A percentile compares a stretch with the other conserved stretches of the same genome.
These are phyloP conservation scores for Sylvietta virens DNA, from an alignment of 2,113 vertebrate genomes.

Conservation along the genomic window DNA sequence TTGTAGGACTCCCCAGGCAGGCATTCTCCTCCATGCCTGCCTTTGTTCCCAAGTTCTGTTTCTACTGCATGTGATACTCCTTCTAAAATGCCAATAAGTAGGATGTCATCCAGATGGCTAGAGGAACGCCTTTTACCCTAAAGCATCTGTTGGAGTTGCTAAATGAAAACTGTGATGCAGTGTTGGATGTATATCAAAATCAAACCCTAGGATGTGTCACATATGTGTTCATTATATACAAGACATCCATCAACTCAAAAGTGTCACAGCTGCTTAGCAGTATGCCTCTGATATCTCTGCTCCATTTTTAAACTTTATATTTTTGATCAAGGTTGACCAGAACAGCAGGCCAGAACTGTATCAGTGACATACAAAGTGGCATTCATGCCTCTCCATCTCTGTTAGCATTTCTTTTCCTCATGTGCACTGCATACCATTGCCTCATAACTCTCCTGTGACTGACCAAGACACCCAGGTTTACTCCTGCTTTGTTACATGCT, in stretches of 20 bases:
- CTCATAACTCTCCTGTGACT: neutral
- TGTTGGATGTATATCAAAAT: neutral
- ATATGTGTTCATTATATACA: neutral
- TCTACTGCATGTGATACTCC: neutral
- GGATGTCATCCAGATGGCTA: neutral
- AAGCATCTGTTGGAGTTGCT: neutral
- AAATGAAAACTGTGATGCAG: neutral
- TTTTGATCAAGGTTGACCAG: neutral
- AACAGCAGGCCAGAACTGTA: neutral
- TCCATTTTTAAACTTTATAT: neutral
- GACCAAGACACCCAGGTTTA: neutral
- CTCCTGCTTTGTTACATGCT: neutral
- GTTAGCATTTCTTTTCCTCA: neutral
- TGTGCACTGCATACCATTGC: accelerated
- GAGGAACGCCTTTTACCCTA: neutral
- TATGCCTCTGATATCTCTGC: neutral
- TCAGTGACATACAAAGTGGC: neutral
- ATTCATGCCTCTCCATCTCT: neutral
- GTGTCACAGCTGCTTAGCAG: neutral
- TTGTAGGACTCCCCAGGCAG: neutral
- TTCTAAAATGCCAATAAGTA: neutral
- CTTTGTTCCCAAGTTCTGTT: neutral
- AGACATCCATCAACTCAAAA: neutral
- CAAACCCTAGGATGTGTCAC: neutral
- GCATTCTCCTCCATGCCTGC: neutral